These are phyloP conservation scores for Chromoteleia sp. DNA, from an alignment of 2,888 invertebrate genomes.

Conservation along the genomic window DNA sequence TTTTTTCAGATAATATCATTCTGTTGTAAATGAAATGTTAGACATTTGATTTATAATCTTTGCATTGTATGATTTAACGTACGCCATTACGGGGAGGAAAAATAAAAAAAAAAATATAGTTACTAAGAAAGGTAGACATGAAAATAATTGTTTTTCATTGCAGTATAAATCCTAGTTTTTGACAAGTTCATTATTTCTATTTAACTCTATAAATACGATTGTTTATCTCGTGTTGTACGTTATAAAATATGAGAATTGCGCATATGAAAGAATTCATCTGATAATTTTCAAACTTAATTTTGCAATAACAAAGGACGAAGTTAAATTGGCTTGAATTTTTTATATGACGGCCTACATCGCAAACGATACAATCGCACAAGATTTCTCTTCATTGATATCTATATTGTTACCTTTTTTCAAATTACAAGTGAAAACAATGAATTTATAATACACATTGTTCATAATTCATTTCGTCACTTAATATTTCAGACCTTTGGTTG, in stretches of 20 bases:
- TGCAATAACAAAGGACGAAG: background rate
- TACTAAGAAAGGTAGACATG: too few relatives aligned
- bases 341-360: constrained; percentile 1
- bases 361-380: constrained; percentile 7
- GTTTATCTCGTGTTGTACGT: too few relatives aligned
- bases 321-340: background rate
- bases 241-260: background rate
- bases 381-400: constrained; percentile 10
- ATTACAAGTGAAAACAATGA: background rate
- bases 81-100: too few relatives aligned
- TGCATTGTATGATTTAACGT: too few relatives aligned
- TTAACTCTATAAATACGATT: too few relatives aligned
- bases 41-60: too few relatives aligned
- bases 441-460: constrained; percentile 11
- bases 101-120: too few relatives aligned
- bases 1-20: too few relatives aligned
- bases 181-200: too few relatives aligned
- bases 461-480: background rate
- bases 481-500: background rate
- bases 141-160: too few relatives aligned
- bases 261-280: background rate
- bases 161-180: too few relatives aligned
- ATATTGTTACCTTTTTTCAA: background rate
- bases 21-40: too few relatives aligned
- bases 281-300: background rate